Evolutionary conservation across 1,140 invertebrate species (phyloP), one percentile per base, ranked within the genome.

Genomic region (Octopus sinensis): DNA sequence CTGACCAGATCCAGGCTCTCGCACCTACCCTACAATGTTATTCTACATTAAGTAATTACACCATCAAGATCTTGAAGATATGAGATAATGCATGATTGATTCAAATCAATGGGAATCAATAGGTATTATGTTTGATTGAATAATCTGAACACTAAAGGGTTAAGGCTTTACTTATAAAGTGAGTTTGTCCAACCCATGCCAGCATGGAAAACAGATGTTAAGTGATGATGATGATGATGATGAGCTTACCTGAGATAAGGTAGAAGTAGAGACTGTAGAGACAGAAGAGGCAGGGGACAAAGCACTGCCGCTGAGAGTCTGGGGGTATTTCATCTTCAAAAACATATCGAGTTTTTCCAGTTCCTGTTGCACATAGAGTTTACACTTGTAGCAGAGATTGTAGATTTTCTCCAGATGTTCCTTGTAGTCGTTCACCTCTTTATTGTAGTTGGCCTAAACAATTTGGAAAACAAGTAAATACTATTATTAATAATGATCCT

Each of bases 341-440:
- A 77, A 68, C 73, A 83, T 78, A 80, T 86, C 76, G 53, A 83
- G 83, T 54, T 76, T 68, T 23, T 76, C 6, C 12, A 86, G 68
- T 62, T 84, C 83, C 43, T 83, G 54, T 12, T 82, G 23, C 6
- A 85, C 83, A 54, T 56, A 73, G 12, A 79, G 43, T 62, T 83
- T 73, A 76, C 85, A 86, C 13, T 75, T 4, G 9, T 43, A 54
- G 78, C 85, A 86, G 43, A 86, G 81, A 5, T 77, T 54, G 68
- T 85, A 85, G 6, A 83, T 83, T 17, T 82, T 83, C 62, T 86
- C 85, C 52, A 85, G 77, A 30, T 85, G 83, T 13, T 62, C 17
- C 53, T 83, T 80, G 80, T 82, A 85, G 30, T 81, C 80, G 17
- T 81, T 79, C 0, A 85, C 81, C 80, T 86, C 85, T 43, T 78